Evolutionary conservation across 2,888 invertebrate genomes (phyloP).

Genomic region (Rapana venosa): DNA sequence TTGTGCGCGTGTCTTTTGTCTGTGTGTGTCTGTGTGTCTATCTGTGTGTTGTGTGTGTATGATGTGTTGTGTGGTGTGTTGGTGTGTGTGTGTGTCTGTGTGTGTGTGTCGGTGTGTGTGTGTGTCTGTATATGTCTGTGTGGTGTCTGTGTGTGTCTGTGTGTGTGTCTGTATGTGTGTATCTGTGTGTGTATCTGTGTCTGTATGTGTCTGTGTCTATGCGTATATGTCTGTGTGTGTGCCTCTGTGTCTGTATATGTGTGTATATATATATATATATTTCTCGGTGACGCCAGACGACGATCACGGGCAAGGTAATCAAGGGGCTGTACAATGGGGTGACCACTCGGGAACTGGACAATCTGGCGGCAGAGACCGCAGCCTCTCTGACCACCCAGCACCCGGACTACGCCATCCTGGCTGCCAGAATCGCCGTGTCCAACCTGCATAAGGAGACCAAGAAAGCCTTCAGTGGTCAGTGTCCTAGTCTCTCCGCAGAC

Average conservation of each 20-base stretch:
- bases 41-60: too few relatives aligned
- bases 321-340: conserved; percentile 97
- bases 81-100: too few relatives aligned
- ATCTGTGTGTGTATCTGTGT: too few relatives aligned
- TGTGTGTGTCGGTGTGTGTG: too few relatives aligned
- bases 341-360: conserved; percentile 97
- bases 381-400: conserved; percentile 98
- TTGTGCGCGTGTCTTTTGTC: too few relatives aligned
- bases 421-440: conserved; percentile 92
- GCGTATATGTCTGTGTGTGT: neutral
- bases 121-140: too few relatives aligned
- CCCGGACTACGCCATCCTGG: conserved; percentile 91
- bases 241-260: neutral
- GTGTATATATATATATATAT: neutral
- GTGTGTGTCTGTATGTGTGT: too few relatives aligned
- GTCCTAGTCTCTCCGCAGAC: neutral
- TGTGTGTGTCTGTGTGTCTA: too few relatives aligned
- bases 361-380: conserved; percentile 97
- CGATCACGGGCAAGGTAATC: conserved; percentile 87
- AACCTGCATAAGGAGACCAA: conserved; percentile 99
- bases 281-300: conserved; percentile 64
- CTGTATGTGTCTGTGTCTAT: too few relatives aligned
- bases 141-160: too few relatives aligned
- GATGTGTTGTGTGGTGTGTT: too few relatives aligned
- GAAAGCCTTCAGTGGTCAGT: conserved; percentile 85